A percentile compares a stretch with the other conserved stretches of the same genome.
These are phyloP conservation scores for Carapus acus DNA, from an alignment of 2,797 vertebrate species.

Conservation along the genomic window DNA sequence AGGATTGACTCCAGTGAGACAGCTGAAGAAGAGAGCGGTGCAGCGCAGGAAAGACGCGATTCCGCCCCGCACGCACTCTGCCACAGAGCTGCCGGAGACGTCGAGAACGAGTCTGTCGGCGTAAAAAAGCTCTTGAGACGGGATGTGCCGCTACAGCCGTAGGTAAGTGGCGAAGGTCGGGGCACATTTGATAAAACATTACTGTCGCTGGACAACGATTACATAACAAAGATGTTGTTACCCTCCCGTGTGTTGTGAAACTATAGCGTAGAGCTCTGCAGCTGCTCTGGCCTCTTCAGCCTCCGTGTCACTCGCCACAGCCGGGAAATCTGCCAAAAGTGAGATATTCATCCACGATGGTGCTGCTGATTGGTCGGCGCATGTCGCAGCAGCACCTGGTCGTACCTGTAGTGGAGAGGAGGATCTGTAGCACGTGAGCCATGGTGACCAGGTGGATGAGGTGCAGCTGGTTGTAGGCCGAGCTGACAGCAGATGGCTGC, in stretches of 20 bases:
- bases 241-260: slow-evolving; percentile 68
- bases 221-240: slow-evolving; percentile 26
- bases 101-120: slow-evolving; percentile 70
- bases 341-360: background rate
- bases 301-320: slow-evolving; percentile 57
- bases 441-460: slow-evolving; percentile 91
- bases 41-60: slow-evolving; percentile 88
- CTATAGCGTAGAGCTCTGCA: slow-evolving; percentile 58
- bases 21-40: slow-evolving; percentile 89
- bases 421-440: slow-evolving; percentile 87
- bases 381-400: background rate
- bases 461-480: slow-evolving; percentile 91
- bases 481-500: slow-evolving; percentile 86
- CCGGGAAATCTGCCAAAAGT: slow-evolving; percentile 59
- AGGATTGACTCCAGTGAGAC: slow-evolving; percentile 87
- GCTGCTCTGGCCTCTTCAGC: slow-evolving; percentile 67
- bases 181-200: background rate
- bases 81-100: slow-evolving; percentile 78
- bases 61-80: slow-evolving; percentile 81
- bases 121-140: too few species aligned
- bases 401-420: slow-evolving; percentile 73
- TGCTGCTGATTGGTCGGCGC: background rate
- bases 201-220: too few species aligned
- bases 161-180: background rate
- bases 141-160: too few species aligned